Evolutionary conservation across 2,888 invertebrate genomes (phyloP).

Genomic region (Ormia ochracea): DNA sequence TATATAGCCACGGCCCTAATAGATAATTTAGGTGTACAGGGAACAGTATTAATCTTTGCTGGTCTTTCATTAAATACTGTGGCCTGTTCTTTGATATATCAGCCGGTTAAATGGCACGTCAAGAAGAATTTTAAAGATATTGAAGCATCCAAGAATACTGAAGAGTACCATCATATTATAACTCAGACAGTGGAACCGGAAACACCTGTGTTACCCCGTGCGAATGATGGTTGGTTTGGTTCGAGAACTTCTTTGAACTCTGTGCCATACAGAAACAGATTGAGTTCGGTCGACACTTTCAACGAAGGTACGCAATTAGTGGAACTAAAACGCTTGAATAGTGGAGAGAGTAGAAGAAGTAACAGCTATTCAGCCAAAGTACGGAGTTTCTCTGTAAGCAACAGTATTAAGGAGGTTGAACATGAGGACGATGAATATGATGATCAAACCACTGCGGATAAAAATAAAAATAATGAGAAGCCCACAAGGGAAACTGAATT

Average conservation of each 20-base stretch:
- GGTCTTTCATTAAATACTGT: conserved; percentile 83
- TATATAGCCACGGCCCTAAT: conserved; percentile 83
- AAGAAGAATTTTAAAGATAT: conserved; percentile 76
- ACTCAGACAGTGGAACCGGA: conserved; percentile 82
- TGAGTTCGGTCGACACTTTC: conserved; percentile 66
- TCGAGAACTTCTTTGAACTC: conserved; percentile 71
- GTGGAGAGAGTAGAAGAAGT: conserved; percentile 59
- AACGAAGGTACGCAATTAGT: conserved; percentile 40
- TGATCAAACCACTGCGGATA: background rate
- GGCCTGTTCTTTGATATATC: conserved; percentile 82
- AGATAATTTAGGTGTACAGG: conserved; percentile 81
- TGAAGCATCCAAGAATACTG: conserved; percentile 68
- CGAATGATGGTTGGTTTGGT: conserved; percentile 75
- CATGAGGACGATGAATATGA: conserved; percentile 49
- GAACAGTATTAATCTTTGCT: conserved; percentile 82
- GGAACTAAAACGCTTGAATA: conserved; percentile 69
- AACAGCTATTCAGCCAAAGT: conserved; percentile 53
- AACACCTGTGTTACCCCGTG: conserved; percentile 80
- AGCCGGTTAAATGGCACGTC: conserved; percentile 86
- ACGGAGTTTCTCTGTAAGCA: conserved; percentile 69
- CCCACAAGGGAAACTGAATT: conserved; percentile 11
- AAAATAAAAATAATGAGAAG: conserved; percentile 22
- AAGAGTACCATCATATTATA: conserved; percentile 79
- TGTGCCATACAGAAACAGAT: conserved; percentile 65
- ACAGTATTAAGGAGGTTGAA: conserved; percentile 70